Percentiles rank a stretch among this genome's conserved stretches.
These are phyloP conservation scores for Electrona antarctica DNA, from an alignment of 2,113 vertebrate species.

Conservation along the genomic window DNA sequence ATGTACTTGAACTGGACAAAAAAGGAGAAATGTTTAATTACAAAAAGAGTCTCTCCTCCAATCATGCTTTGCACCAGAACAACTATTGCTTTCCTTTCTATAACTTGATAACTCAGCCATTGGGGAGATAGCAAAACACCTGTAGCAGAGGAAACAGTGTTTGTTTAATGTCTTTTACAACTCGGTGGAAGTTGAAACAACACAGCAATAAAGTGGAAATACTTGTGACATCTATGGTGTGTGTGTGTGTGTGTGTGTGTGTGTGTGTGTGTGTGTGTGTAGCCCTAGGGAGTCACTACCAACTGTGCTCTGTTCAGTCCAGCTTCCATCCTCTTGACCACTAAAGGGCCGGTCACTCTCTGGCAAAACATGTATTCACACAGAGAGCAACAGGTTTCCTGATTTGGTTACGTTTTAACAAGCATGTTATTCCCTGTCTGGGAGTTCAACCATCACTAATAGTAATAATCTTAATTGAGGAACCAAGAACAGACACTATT, in stretches of 20 bases:
- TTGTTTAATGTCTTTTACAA: conserved; percentile 28
- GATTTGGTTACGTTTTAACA: not conserved
- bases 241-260: no score
- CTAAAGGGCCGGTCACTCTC: not conserved
- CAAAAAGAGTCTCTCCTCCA: conserved; percentile 42
- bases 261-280: no score
- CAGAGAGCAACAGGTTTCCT: conserved; percentile 43
- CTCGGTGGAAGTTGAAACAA: conserved; percentile 18
- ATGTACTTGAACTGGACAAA: conserved; percentile 39
- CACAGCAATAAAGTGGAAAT: conserved; percentile 30
- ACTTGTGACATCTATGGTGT: conserved; percentile 6
- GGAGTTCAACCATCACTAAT: not conserved
- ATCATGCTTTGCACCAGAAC: conserved; percentile 58
- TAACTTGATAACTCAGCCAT: conserved; percentile 49
- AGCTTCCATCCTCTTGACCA: not conserved
- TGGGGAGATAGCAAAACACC: conserved; percentile 27
- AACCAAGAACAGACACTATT: conserved; percentile 1
- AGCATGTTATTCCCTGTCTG: not conserved
- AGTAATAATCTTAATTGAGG: not conserved
- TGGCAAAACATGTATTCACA: not conserved
- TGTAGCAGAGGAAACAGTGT: conserved; percentile 8
- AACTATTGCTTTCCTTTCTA: conserved; percentile 55
- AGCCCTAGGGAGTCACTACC: no score
- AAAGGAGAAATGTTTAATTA: conserved; percentile 63
- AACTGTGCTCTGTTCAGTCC: not conserved